Evolutionary conservation across 2,113 vertebrate genomes (phyloP), one percentile per base, ranked within the genome.

Genomic region (Ciconia stormi): DNA sequence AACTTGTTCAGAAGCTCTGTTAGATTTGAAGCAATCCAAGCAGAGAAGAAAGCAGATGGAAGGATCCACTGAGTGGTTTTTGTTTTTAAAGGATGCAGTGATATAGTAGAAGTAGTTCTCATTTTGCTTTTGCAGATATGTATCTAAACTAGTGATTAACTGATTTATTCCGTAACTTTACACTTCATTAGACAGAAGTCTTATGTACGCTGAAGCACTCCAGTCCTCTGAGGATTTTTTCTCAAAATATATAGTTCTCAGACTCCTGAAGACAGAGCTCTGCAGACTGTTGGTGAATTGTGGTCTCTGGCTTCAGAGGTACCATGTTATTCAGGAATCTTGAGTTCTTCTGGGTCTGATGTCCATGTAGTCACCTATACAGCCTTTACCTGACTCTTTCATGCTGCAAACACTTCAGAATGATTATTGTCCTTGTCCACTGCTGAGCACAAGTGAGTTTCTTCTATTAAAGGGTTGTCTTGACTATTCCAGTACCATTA

Each of bases 311-410:
- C 42, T 65, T 72, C 62, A 71, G 59, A 66, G 55, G 38, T 38
- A 58, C 53, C 50, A 17, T 32, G 9, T 20, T 7, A 4, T 3
- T 0, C 15, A 30, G 27, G 18, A 55, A 47, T 11, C 19, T 30
- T 13, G 22, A 10, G 4, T 23, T 71, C 8, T 67, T 47, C 53
- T 47, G 66, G 10, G 2, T 15, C n/a, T 62, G 38, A 7, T 52
- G 52, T 22, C 47, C 36, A 0, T 6, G 25, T 13, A 34, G 77
- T 38, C 79, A 16, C n/a, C 71, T 30, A 4, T 0, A 6, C 5
- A 52, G n/a, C 9, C 40, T 47, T 61, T 49, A 46, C 32, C 36
- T 44, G 32, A 23, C 27, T 47, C 47, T 81, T 11, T 66, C 29
- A 29, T 47, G 23, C 63, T 50, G 61, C 34, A 50, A 5, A 30